Evolutionary conservation across 2,888 invertebrate genomes (phyloP), one percentile per base, ranked within the genome.

Genomic region (Hartigia nigra): DNA sequence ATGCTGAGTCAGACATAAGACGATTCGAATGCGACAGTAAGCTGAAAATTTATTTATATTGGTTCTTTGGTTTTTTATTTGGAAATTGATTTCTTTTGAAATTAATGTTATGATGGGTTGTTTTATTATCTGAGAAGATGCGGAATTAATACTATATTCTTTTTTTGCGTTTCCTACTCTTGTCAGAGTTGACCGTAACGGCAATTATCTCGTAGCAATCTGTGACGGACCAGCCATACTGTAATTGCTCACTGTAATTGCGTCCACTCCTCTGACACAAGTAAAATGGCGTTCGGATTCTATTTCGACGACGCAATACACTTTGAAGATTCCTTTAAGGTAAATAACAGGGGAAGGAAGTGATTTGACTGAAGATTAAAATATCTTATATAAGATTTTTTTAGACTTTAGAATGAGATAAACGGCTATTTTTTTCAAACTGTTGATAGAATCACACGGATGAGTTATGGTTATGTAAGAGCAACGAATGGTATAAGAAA

Each of bases 131-230:
- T 72, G 12, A 31, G 31, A 31, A 72, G 32, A 31, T 31, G 31
- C 31, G 72, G 11, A 75, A 75, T 11, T 74, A 12, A 31, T 35
- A 31, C 72, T 31, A n/a, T 1, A 34, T 34, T 34, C 35, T 74
- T 75, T 36, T 31, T 12, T 36, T 35, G 23, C 23, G 37, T 31
- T 75, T 36, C 37, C 34, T 23, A 55, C 14, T 75, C 75, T 31
- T 31, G 75, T 34, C 37, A 75, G 75, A 75, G 75, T 77, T 55
- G 76, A 84, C 82, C 84, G 82, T 84, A 84, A 82, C 81, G 82
- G 79, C 85, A 87, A 87, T 88, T 88, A 86, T 81, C 77, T 74
- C 81, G 81, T 85, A 81, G 84, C 82, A 88, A 88, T 84, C 85
- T 84, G 87, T 84, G 84, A 83, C 84, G 84, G 78, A 76, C 77